Evolutionary conservation across 2,888 invertebrate species (phyloP).

Genomic region (Drosophila gaucha): DNA sequence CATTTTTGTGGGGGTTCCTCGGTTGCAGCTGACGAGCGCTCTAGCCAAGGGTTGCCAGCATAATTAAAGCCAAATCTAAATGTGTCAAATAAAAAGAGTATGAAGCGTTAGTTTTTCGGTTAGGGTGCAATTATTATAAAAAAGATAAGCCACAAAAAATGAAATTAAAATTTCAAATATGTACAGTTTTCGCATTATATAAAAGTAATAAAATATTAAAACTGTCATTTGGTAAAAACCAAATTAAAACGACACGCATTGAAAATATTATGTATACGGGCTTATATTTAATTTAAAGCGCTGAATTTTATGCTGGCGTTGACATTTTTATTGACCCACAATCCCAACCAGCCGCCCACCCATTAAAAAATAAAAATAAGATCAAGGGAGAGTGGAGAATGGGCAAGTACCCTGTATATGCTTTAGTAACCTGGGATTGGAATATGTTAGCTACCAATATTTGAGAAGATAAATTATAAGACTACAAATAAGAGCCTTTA

Average conservation of each 20-base stretch:
- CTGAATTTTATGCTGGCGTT: slow-evolving; percentile 61
- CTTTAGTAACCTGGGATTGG: no score
- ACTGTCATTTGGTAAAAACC: slow-evolving; percentile 28
- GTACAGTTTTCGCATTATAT: slow-evolving; percentile 35
- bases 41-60: slow-evolving; percentile 55
- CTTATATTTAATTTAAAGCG: slow-evolving; percentile 60
- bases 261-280: slow-evolving; percentile 31
- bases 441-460: no score
- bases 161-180: slow-evolving; percentile 43
- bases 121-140: slow-evolving; percentile 52
- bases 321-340: slow-evolving; percentile 71
- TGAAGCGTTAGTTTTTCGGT: slow-evolving; percentile 37
- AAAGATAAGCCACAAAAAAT: slow-evolving; percentile 60
- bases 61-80: slow-evolving; percentile 66
- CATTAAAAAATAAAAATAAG: slow-evolving; percentile 18
- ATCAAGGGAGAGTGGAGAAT: background rate
- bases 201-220: slow-evolving; percentile 66
- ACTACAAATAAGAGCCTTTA: no score
- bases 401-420: slow-evolving; percentile 5
- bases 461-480: no score
- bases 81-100: slow-evolving; percentile 50
- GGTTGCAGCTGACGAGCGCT: slow-evolving; percentile 19
- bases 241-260: slow-evolving; percentile 40
- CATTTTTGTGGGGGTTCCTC: slow-evolving; percentile 44
- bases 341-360: slow-evolving; percentile 1